Evolutionary conservation across 1,140 invertebrate genomes (phyloP).

Genomic region (Sminthurides bifidus): DNA sequence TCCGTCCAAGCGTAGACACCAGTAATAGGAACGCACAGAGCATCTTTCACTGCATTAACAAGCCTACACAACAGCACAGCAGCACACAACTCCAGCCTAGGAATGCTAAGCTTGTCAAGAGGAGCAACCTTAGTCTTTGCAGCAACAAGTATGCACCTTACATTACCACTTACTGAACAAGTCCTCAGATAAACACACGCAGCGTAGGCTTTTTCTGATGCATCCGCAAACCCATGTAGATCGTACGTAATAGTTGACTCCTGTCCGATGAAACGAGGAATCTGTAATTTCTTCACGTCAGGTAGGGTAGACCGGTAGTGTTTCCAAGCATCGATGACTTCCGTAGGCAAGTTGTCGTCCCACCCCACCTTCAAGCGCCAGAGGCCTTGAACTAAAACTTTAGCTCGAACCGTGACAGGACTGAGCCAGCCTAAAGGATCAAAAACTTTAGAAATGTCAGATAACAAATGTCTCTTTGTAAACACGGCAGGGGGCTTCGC

Average conservation of each 20-base stretch:
- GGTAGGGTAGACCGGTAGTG: constrained; percentile 22
- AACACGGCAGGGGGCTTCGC: constrained; percentile 1
- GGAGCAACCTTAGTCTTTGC: constrained; percentile 18
- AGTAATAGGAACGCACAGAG: not conserved
- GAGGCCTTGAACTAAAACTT: constrained; percentile 35
- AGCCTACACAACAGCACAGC: constrained; percentile 13
- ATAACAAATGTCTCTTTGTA: constrained; percentile 19
- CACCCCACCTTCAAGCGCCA: constrained; percentile 34
- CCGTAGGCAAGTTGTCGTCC: constrained; percentile 34
- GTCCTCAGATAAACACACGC: not conserved
- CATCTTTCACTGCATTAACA: constrained; percentile 2
- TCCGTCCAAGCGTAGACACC: constrained; percentile 31
- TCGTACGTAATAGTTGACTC: not conserved
- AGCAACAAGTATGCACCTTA: not conserved
- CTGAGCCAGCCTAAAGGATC: constrained; percentile 19
- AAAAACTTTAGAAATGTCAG: constrained; percentile 13
- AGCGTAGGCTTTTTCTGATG: constrained; percentile 6
- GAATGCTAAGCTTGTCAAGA: constrained; percentile 10
- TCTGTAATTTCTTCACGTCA: constrained; percentile 21
- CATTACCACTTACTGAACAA: not conserved
- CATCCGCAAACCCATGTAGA: constrained; percentile 7
- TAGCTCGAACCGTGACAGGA: constrained; percentile 31
- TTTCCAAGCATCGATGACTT: constrained; percentile 26
- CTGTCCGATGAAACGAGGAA: not conserved
- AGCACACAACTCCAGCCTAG: constrained; percentile 19